Evolutionary conservation across 2,797 vertebrate species (phyloP), one percentile per base, ranked within the genome.

Genomic region (Pogoniulus pusillus): DNA sequence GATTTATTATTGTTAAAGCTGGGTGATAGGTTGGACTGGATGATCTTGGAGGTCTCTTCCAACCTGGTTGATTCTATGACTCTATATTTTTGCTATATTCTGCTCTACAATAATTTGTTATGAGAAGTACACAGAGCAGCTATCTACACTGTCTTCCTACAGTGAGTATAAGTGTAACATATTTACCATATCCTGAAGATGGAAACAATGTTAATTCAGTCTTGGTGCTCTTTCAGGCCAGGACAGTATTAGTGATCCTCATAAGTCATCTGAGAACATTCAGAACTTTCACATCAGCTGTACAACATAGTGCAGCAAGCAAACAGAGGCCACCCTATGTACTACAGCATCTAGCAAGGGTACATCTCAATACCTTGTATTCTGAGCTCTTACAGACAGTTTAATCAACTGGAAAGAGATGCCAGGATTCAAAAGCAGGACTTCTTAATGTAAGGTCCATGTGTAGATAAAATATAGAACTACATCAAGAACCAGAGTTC

Each of bases 61-160:
- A n/a, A n/a, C n/a, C n/a, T n/a, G n/a, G n/a, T n/a, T n/a, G n/a
- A n/a, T n/a, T n/a, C n/a, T n/a, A n/a, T n/a, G n/a, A n/a, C n/a
- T n/a, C n/a, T 54, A 19, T 10, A 14, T 29, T 81, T 71, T 4
- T 26, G 30, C 39, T n/a, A 49, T 0, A 0, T 54, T 70, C 39
- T 55, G 37, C 27, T 77, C 49, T 58, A 27, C 27, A 53, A 32
- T 9, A 32, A 16, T 32, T 19, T 30, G 20, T 66, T 62, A 39
- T 0, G 0, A 2, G 45, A 76, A 66, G 32, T 5, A 30, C 19
- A 18, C 4, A 43, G n/a, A 71, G 29, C 39, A 27, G 45, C 45
- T 47, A 47, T 47, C 19, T 47, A 22, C 47, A 13, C 20, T 34
- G 58, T 16, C 41, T 49, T 71, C 34, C 62, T 47, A 30, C 22